These are phyloP conservation scores for Dichetophora obliterata DNA, from an alignment of 2,888 invertebrate genomes.

Conservation along the genomic window DNA sequence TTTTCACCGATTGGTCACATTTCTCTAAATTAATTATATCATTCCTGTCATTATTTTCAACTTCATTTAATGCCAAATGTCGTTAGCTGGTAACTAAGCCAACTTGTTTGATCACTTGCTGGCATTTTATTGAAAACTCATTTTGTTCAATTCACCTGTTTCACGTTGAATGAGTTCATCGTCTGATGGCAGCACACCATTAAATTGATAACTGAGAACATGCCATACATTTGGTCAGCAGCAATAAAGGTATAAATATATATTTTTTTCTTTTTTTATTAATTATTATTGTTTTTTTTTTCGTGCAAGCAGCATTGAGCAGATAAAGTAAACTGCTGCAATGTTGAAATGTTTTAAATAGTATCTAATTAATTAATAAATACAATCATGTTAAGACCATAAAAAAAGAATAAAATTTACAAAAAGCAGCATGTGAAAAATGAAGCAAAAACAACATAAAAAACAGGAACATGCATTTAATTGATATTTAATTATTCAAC, in stretches of 20 bases:
- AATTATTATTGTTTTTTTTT: background rate
- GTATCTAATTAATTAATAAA: background rate
- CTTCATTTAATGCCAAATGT: too few species aligned
- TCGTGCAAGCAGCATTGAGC: background rate
- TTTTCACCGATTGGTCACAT: too few species aligned
- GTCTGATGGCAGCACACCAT: slow-evolving; percentile 1
- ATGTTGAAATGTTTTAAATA: background rate
- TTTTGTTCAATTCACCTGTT: background rate
- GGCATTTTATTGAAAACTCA: background rate
- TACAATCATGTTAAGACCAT: background rate
- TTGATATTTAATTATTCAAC: too few species aligned
- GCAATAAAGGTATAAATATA: background rate
- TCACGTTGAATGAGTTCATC: background rate
- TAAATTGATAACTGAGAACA: slow-evolving; percentile 11
- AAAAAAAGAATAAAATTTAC: too few species aligned
- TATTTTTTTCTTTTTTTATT: background rate
- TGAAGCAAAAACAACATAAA: background rate
- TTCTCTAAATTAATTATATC: too few species aligned
- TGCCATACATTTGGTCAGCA: background rate
- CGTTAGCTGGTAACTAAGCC: too few species aligned
- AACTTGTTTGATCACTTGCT: too few species aligned
- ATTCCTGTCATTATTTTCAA: too few species aligned
- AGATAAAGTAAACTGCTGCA: too few species aligned
- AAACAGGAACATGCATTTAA: background rate
- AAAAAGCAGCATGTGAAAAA: too few species aligned